These are phyloP conservation scores for Anomalospiza imberbis DNA, from an alignment of 2,797 vertebrate species.

Conservation along the genomic window DNA sequence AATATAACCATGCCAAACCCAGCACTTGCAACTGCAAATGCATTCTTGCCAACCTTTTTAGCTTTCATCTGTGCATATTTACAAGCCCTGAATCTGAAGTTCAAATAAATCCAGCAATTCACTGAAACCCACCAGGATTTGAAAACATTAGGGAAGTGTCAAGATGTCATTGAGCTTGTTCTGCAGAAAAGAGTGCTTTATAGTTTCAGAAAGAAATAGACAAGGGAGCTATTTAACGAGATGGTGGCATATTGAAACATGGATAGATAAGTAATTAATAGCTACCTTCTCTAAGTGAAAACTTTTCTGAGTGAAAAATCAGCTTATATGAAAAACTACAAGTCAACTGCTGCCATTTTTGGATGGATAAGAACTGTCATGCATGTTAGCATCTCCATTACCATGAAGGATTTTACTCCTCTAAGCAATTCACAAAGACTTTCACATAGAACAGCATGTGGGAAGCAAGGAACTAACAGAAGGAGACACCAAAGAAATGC, in stretches of 20 bases:
- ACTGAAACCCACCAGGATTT: slow-evolving; percentile 51
- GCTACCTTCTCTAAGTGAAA: slow-evolving; percentile 60
- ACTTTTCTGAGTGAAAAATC: slow-evolving; percentile 54
- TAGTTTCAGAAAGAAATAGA: slow-evolving; percentile 52
- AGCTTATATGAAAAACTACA: slow-evolving; percentile 35
- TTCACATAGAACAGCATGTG: slow-evolving; percentile 30
- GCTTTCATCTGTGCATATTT: slow-evolving; percentile 51
- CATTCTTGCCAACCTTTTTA: slow-evolving; percentile 36
- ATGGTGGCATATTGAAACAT: slow-evolving; percentile 57
- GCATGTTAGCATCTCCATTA: slow-evolving; percentile 17
- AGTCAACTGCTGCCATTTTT: slow-evolving; percentile 49
- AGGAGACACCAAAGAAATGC: slow-evolving; percentile 44
- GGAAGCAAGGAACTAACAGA: slow-evolving; percentile 43
- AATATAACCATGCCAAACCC: slow-evolving; percentile 20
- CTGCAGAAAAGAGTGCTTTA: slow-evolving; percentile 47
- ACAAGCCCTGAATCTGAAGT: slow-evolving; percentile 42
- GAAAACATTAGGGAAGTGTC: slow-evolving; percentile 57
- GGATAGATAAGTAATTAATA: slow-evolving; percentile 60
- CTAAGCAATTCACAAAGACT: slow-evolving; percentile 31
- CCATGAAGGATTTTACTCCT: slow-evolving; percentile 32
- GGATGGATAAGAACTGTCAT: slow-evolving; percentile 35
- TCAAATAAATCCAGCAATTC: slow-evolving; percentile 63
- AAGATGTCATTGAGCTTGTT: slow-evolving; percentile 57
- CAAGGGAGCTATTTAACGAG: slow-evolving; percentile 62
- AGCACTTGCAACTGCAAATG: neutral